Evolutionary conservation across 1,140 invertebrate genomes (phyloP).

Genomic region (Scylla paramamosain): DNA sequence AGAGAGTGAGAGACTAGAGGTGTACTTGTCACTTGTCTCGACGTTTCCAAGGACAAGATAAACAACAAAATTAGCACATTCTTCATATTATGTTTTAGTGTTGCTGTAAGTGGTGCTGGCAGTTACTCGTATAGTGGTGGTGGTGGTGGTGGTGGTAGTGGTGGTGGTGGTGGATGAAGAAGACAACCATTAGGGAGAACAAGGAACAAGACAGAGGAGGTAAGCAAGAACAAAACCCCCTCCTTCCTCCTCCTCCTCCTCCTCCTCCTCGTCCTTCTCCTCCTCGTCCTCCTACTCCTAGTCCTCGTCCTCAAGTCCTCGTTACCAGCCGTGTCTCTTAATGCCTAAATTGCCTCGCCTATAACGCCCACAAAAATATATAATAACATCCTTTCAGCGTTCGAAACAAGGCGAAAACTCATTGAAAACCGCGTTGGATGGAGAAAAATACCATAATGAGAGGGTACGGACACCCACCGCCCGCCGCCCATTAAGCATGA

Average conservation of each 20-base stretch:
- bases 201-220: neutral
- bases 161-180: neutral
- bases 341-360: constrained; percentile 40
- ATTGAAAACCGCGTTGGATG: constrained; percentile 51
- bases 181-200: neutral
- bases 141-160: constrained; percentile 30
- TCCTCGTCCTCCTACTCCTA: neutral
- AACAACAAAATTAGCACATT: no score
- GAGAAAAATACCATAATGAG: constrained; percentile 65
- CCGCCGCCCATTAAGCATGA: constrained; percentile 63
- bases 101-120: neutral
- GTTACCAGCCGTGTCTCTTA: neutral
- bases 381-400: constrained; percentile 62
- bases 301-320: neutral
- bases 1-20: neutral
- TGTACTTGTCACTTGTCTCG: no score
- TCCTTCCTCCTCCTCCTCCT: neutral
- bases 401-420: constrained; percentile 61
- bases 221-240: constrained; percentile 6
- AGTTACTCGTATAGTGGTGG: neutral
- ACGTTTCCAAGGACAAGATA: no score
- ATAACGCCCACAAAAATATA: constrained; percentile 38
- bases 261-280: neutral
- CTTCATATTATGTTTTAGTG: neutral
- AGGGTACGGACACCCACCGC: constrained; percentile 47